Evolutionary conservation across 2,797 vertebrate genomes (phyloP), one percentile per base, ranked within the genome.

Genomic region (Denticeps clupeoides): DNA sequence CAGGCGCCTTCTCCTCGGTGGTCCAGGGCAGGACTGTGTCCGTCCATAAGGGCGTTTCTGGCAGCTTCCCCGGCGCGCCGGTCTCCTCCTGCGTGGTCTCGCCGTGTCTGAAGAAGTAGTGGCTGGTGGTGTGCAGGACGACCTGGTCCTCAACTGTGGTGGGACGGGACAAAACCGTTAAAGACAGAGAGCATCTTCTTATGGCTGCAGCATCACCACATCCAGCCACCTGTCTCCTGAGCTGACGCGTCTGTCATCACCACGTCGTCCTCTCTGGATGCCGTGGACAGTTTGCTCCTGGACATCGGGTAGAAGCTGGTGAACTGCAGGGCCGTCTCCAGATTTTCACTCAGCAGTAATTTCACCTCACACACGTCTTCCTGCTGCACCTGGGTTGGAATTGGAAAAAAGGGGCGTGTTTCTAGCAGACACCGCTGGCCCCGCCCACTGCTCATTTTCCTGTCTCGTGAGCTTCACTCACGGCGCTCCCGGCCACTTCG

Each of bases 81-180:
- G 81, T 77, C 72, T 93, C 91, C 47, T 96, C 90, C 56, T 88
- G 70, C 1, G 93, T 94, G 44, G 91, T 95, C 55, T 91, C 89
- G 2, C 76, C 80, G 47, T 87, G 86, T 60, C 73, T 77, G 37
- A 85, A 59, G 4, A 87, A 84, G 58, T 90, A 92, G 66, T 90
- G 90, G 65, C 89, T 93, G 42, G 91, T 93, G 55, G 92, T 94
- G 58, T 97, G 89, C 45, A 87, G 65, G 1, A 89, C 73, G 60
- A 82, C 72, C 60, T 79, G 79, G 49, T 77, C 79, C 56, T 86
- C 88, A 63, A 64, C 75, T 77, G 51, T 43, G 57, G 16, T 56
- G 49, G 57, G 33, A 41, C 23, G 9, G 23, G 7, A 13, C 24
- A 42, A 9, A 41, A 12, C n/a, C n/a, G n/a, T n/a, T n/a, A n/a